These are phyloP conservation scores for Anoplolepis gracilipes DNA, from an alignment of 1,140 invertebrate genomes.

Conservation along the genomic window DNA sequence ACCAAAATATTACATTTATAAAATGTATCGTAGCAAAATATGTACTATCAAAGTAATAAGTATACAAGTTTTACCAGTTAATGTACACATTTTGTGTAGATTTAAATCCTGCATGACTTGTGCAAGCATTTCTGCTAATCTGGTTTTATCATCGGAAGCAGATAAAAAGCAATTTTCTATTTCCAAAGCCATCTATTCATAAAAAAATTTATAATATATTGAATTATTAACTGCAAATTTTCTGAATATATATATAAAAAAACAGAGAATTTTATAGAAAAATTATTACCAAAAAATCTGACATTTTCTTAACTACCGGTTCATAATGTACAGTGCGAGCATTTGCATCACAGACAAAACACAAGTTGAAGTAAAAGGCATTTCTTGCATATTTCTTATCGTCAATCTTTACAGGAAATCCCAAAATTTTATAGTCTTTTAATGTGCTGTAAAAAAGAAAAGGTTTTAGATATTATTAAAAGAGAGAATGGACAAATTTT, in stretches of 20 bases:
- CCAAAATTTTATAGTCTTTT: constrained; percentile 95
- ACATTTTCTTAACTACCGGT: constrained; percentile 96
- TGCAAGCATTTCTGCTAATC: constrained; percentile 91
- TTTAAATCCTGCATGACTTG: constrained; percentile 94
- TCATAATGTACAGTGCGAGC: constrained; percentile 97
- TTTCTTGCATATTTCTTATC: constrained; percentile 97
- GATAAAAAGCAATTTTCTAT: constrained; percentile 93
- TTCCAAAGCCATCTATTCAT: constrained; percentile 91
- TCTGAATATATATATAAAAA: background rate
- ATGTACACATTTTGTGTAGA: constrained; percentile 91
- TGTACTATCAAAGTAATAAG: background rate
- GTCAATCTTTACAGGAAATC: constrained; percentile 96
- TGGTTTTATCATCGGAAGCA: constrained; percentile 87
- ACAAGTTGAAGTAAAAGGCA: constrained; percentile 97
- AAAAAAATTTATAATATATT: background rate
- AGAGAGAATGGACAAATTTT: background rate
- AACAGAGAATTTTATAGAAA: background rate
- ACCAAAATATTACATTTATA: constrained; percentile 61
- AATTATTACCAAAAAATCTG: constrained; percentile 92
- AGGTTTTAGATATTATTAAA: background rate
- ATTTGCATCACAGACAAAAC: constrained; percentile 96
- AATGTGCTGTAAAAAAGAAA: constrained; percentile 88
- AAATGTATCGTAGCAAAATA: background rate
- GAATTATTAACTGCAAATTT: constrained; percentile 3
- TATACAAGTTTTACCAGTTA: constrained; percentile 88